phyloP scores from a whole-genome alignment of 2,113 vertebrate species.

The Hippocampus zosterae region DNA sequence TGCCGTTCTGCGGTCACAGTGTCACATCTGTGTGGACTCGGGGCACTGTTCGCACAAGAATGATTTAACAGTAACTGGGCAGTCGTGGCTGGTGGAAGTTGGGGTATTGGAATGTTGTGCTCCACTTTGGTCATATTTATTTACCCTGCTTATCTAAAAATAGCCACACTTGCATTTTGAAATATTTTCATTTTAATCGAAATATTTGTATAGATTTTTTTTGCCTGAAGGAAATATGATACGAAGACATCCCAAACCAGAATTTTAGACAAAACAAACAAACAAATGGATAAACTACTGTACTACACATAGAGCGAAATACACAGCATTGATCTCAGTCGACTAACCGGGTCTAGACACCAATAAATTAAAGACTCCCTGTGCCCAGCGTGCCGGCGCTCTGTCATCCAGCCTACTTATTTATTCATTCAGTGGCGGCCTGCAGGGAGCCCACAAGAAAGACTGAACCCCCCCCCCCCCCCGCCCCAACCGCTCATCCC shows the following conservation, averaged over 20 bases:
- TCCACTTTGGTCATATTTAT: too few species aligned
- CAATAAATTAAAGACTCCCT: conserved; percentile 37
- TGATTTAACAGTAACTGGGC: not conserved
- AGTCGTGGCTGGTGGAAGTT: not conserved
- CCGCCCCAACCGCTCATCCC: not conserved
- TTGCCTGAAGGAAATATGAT: too few species aligned
- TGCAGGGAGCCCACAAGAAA: conserved; percentile 51
- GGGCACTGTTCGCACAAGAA: not conserved
- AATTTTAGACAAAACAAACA: conserved; percentile 23
- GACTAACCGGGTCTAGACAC: conserved; percentile 24
- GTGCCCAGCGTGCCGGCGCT: conserved; percentile 18
- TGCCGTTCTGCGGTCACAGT: conserved; percentile 29
- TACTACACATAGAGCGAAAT: conserved; percentile 49
- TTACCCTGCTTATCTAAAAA: too few species aligned
- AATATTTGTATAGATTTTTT: too few species aligned
- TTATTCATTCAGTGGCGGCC: conserved; percentile 61
- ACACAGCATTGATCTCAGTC: conserved; percentile 42
- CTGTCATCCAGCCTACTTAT: conserved; percentile 48
- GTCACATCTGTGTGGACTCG: conserved; percentile 38
- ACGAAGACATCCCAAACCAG: conserved; percentile 29
- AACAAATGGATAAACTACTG: conserved; percentile 34
- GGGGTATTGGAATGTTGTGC: too few species aligned
- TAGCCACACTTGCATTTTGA: too few species aligned
- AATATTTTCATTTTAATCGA: too few species aligned
- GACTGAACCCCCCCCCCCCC: conserved; percentile 40